A percentile compares a stretch with the other conserved stretches of the same genome.
These are phyloP conservation scores for Helogale parvula DNA, from an alignment of 2,113 vertebrate species.

Conservation along the genomic window DNA sequence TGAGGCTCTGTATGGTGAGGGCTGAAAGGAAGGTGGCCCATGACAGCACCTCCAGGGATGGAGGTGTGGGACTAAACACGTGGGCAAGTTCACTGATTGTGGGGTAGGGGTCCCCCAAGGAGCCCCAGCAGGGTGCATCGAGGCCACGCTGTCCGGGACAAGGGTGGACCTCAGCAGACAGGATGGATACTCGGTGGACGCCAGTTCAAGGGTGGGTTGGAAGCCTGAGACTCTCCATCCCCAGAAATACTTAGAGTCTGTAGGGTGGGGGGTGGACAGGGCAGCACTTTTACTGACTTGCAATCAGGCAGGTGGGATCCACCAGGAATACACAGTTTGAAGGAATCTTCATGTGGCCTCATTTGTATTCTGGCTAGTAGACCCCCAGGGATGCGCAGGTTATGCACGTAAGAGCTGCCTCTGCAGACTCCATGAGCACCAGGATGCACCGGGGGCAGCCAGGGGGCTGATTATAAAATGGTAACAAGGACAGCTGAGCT, in stretches of 20 bases:
- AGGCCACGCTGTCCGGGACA: not conserved
- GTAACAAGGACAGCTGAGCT: not conserved
- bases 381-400: not conserved
- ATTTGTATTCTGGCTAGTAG: not conserved
- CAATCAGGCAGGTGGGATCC: not conserved
- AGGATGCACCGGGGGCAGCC: not conserved
- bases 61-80: not conserved
- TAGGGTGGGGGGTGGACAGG: accelerated
- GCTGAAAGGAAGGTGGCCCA: not conserved
- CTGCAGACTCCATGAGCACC: accelerated
- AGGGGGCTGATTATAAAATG: not conserved
- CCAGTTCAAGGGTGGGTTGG: not conserved
- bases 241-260: not conserved
- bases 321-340: not conserved
- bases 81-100: not conserved
- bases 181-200: accelerated
- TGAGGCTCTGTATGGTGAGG: not conserved
- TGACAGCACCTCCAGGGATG: not conserved
- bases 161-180: not conserved
- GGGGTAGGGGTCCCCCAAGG: not conserved
- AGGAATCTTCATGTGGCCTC: not conserved
- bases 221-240: not conserved
- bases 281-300: not conserved
- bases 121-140: not conserved
- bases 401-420: not conserved